Evolutionary conservation across 30 jellyfish, hydroid and myxozoan genomes (phyloP), one percentile per base, ranked within the genome.

Genomic region (Hydra vulgaris): DNA sequence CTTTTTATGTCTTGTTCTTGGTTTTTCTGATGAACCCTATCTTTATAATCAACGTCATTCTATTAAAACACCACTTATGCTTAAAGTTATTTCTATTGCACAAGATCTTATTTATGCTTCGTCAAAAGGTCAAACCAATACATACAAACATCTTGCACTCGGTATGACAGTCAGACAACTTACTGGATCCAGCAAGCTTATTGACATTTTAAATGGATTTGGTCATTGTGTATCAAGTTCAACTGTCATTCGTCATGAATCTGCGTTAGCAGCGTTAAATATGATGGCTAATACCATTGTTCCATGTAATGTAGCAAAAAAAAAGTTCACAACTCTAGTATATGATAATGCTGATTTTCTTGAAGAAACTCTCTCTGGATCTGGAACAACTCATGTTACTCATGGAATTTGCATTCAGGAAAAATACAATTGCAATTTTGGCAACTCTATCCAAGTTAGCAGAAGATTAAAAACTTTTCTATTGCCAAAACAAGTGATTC

Each of bases 211-310:
- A 23, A 77, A 78, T 25, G 89, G 94, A 21, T 56, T 84, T 27
- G 94, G 88, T 27, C 94, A 84, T 40, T 84, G 84, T 25, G 83
- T 84, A 79, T 84, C 94, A 74, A 84, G 82, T 77, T 77, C 88
- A 84, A 77, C 94, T 17, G 88, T 83, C 74, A 67, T 72, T 82
- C 71, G 71, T 23, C 88, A 84, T 78, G 94, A 84, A 69, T 77
- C 87, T 56, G 94, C 88, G 8, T 81, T 84, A 17, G 67, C 88
- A 40, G 1, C 26, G 8, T 84, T 85, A 68, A 78, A 78, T 52
- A 61, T 56, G 79, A 27, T 66, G 70, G 78, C 69, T 73, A 83
- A 54, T 18, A 83, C 77, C 25, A 54, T 66, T 54, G 73, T 84
- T 26, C 94, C 88, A 54, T 74, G 79, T 25, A 77, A 84, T 21